phyloP scores from a whole-genome alignment of 1,140 invertebrate genomes.

The Oedothorax gibbosus region DNA sequence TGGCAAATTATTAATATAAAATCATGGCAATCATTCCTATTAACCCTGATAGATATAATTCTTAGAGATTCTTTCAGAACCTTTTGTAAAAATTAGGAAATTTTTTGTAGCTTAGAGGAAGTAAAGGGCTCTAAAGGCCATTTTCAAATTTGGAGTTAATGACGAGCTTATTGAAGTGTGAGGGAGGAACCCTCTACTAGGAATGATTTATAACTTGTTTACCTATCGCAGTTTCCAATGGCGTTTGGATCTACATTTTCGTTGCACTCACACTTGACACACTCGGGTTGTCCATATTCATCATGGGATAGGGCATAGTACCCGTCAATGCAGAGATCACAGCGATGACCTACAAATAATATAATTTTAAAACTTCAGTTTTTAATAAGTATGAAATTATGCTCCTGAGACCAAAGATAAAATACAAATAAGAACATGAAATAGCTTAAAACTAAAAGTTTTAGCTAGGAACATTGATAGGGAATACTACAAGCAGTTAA shows the following conservation, averaged over 20 bases:
- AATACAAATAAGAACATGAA: background rate
- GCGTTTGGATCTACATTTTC: constrained; percentile 81
- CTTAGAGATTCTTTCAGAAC: too few species aligned
- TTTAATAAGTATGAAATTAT: background rate
- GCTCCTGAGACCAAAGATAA: background rate
- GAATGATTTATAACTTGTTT: background rate
- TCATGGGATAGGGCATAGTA: constrained; percentile 79
- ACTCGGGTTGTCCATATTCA: constrained; percentile 76
- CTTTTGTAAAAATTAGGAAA: too few species aligned
- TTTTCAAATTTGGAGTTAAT: too few species aligned
- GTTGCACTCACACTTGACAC: constrained; percentile 92
- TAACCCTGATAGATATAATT: too few species aligned
- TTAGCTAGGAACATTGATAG: too few species aligned
- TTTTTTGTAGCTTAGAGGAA: too few species aligned
- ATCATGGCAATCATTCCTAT: too few species aligned
- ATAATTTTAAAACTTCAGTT: background rate
- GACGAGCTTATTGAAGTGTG: too few species aligned
- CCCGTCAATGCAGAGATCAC: constrained; percentile 92
- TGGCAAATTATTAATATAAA: too few species aligned
- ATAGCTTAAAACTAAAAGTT: background rate
- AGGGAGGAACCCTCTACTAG: too few species aligned
- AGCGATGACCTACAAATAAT: constrained; percentile 58
- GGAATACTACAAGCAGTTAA: too few species aligned
- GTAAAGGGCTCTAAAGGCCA: too few species aligned
- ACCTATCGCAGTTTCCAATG: constrained; percentile 86